Percentiles rank a stretch among this genome's conserved stretches.
phyloP scores from a whole-genome alignment of 2,797 vertebrate genomes.

The Pantherophis alleghaniensis region DNA sequence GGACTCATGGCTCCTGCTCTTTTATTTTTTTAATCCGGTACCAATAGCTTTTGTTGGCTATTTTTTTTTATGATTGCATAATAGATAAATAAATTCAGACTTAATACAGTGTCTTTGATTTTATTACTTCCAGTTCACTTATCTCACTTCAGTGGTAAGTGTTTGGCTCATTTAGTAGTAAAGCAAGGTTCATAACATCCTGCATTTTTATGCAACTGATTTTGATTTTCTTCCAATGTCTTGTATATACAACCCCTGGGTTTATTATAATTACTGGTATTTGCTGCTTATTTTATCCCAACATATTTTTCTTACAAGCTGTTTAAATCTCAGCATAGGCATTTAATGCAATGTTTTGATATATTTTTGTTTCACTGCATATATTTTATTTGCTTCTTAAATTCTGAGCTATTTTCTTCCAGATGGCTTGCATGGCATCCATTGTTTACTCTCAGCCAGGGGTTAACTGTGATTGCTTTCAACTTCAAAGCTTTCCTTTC shows the following conservation, averaged over 20 bases:
- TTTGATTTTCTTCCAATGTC: neutral
- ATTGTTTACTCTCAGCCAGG: neutral
- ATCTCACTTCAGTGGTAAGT: neutral
- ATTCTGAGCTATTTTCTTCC: slow-evolving; percentile 3
- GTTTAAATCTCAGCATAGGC: neutral
- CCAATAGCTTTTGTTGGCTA: neutral
- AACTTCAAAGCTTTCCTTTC: neutral
- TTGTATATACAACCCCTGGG: neutral
- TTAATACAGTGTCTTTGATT: neutral
- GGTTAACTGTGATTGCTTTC: neutral
- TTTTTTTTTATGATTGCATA: neutral
- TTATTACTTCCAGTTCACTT: neutral
- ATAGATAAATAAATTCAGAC: neutral
- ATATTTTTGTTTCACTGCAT: neutral
- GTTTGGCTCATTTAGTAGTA: neutral
- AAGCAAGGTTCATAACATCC: neutral
- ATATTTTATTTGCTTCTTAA: slow-evolving; percentile 2
- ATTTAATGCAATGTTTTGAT: neutral
- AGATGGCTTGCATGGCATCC: neutral
- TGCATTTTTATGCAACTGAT: neutral
- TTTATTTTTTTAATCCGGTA: neutral
- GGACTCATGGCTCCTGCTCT: neutral
- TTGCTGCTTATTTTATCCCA: neutral
- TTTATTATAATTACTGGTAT: neutral
- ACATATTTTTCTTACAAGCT: neutral